A percentile compares a stretch with the other conserved stretches of the same genome.
These are phyloP conservation scores for Chelonus formosanus DNA, from an alignment of 2,888 invertebrate species.

Conservation along the genomic window DNA sequence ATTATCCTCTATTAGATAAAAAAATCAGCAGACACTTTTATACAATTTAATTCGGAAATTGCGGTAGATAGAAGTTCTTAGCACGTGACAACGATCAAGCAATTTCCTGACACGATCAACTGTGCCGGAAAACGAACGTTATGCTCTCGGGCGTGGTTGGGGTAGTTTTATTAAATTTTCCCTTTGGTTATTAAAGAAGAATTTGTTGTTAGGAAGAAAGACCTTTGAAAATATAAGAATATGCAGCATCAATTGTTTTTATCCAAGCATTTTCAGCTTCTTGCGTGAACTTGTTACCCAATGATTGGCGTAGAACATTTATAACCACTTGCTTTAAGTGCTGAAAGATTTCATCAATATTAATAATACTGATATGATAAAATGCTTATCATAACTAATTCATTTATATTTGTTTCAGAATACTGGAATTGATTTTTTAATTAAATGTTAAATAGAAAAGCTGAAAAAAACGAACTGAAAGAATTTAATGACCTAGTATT, in stretches of 20 bases:
- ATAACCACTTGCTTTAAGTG: slow-evolving; percentile 62
- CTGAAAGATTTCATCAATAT: slow-evolving; percentile 52
- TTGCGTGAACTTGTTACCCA: slow-evolving; percentile 63
- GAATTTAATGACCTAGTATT: slow-evolving; percentile 34
- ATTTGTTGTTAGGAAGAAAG: slow-evolving; percentile 43
- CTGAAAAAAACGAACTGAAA: slow-evolving; percentile 27
- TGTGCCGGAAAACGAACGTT: slow-evolving; percentile 1
- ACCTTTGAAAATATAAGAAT: slow-evolving; percentile 37
- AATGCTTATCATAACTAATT: no score
- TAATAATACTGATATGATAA: slow-evolving; percentile 1
- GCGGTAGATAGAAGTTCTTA: slow-evolving; percentile 19
- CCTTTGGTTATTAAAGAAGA: no score
- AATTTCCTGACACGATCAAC: slow-evolving; percentile 30
- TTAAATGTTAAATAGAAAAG: no score
- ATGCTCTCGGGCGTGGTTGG: not conserved
- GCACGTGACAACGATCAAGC: slow-evolving; percentile 33
- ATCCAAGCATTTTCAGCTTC: slow-evolving; percentile 65
- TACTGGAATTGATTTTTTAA: no score
- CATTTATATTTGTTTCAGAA: no score
- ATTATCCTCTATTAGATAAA: not conserved
- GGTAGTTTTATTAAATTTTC: not conserved
- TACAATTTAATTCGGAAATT: slow-evolving; percentile 32
- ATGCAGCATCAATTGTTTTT: slow-evolving; percentile 52
- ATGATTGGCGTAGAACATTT: slow-evolving; percentile 60
- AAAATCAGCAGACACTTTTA: not conserved